Conservation (phyloP, 1,140 invertebrate genomes). For the Scaptomyza hsui region DNA sequence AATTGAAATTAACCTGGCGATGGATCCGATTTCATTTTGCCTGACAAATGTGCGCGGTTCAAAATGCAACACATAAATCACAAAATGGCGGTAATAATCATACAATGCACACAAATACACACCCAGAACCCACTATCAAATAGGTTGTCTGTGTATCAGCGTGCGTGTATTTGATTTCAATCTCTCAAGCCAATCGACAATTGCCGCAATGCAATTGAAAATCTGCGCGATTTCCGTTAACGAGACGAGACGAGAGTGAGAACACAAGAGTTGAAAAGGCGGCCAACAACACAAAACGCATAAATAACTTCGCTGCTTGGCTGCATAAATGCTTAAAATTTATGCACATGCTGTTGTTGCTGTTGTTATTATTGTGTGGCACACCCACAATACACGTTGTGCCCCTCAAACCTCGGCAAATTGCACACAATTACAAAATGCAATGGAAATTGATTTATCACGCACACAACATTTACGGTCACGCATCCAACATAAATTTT, state of each 20-base stretch:
- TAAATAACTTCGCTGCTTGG: conserved; percentile 53
- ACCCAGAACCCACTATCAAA: neutral
- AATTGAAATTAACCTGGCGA: conserved; percentile 75
- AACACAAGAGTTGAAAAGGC: conserved; percentile 26
- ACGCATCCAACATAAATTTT: conserved; percentile 80
- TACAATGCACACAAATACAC: conserved; percentile 47
- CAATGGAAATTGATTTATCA: conserved; percentile 82
- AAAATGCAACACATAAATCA: conserved; percentile 77
- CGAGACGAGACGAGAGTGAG: conserved; percentile 25
- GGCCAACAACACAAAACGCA: conserved; percentile 40
- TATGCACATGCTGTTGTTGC: conserved; percentile 32
- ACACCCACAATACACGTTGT: neutral
- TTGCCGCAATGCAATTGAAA: conserved; percentile 73
- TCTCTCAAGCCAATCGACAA: conserved; percentile 77
- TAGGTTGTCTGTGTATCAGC: conserved; percentile 7
- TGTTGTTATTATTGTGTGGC: conserved; percentile 5
- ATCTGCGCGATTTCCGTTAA: conserved; percentile 73
- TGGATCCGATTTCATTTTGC: conserved; percentile 52
- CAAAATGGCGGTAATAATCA: conserved; percentile 68
- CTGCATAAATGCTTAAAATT: conserved; percentile 75
- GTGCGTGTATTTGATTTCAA: conserved; percentile 52
- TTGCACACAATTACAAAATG: conserved; percentile 80
- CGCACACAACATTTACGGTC: conserved; percentile 79
- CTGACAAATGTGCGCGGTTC: conserved; percentile 63
- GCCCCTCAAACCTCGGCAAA: conserved; percentile 30